Evolutionary conservation across 1,140 invertebrate genomes (phyloP), one percentile per base, ranked within the genome.

Genomic region (Papilio polytes): DNA sequence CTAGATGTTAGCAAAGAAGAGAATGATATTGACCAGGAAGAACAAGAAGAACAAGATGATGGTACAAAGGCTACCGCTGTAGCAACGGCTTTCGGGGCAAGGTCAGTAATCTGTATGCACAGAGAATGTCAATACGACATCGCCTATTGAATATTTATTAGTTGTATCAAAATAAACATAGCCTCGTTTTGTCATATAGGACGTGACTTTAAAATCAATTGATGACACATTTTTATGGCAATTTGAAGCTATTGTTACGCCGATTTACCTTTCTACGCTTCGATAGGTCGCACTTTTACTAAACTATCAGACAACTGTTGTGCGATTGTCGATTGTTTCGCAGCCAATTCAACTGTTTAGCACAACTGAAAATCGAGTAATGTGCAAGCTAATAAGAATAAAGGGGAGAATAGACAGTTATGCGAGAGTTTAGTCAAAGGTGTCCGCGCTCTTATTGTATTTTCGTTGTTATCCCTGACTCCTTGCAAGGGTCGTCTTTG

Each of bases 1-100:
- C 72, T 94, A 9, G 89, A 94, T 80, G 81, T 91, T n/a, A 90
- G 92, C 80, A 90, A 91, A 74, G 86, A 93, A 83, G 92, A 88
- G 8, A 93, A 94, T 79, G 89, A 84, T 2, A 83, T 94, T 13
- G 92, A 91, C 1, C 84, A 91, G 76, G 85, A 90, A 36, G 87
- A 91, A 36, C 79, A 84, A 46, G 82, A 86, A 7, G 82, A 88
- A 59, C 82, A 86, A 15, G 83, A 89, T 26, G 91, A 91, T 73
- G 90, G 86, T 2, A 80, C 83, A 18, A 88, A 76, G 13, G 89
- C 89, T 0, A 91, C 90, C 8, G 92, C 93, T 8, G 90, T 93
- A 0, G 91, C 93, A 0, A 94, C 92, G 8, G 92, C 91, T 70
- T 94, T 94, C 82, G 93, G 93, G 15, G 74, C 91, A 87, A 94